These are phyloP conservation scores for Volucella bombylans DNA, from an alignment of 2,888 invertebrate species.

Conservation along the genomic window DNA sequence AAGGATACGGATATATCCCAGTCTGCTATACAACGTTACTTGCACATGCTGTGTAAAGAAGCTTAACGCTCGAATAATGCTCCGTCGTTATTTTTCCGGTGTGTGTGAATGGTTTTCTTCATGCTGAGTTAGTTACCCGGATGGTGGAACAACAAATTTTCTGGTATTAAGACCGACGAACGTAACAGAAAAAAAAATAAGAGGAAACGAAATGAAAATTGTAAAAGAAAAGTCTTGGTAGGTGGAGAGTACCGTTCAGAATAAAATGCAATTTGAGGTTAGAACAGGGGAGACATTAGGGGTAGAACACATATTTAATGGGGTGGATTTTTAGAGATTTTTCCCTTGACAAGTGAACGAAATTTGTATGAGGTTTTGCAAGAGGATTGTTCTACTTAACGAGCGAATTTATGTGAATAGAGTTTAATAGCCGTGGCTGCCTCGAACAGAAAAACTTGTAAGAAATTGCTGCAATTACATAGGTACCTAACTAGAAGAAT, in stretches of 20 bases:
- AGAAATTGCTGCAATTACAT: too few relatives aligned
- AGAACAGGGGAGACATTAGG: neutral
- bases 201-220: conserved; percentile 12
- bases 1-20: neutral
- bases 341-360: too few relatives aligned
- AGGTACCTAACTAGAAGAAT: too few relatives aligned
- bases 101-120: conserved; percentile 54
- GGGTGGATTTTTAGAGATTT: too few relatives aligned
- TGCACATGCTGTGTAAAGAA: conserved; percentile 54
- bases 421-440: too few relatives aligned
- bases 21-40: conserved; percentile 13
- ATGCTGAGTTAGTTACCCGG: conserved; percentile 59
- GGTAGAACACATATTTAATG: neutral
- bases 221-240: conserved; percentile 5
- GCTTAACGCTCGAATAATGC: conserved; percentile 70
- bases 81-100: conserved; percentile 65
- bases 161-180: conserved; percentile 35
- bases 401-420: too few relatives aligned
- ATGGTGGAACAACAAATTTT: conserved; percentile 61
- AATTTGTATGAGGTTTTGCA: too few relatives aligned
- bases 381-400: too few relatives aligned
- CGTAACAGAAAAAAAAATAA: neutral
- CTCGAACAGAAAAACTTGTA: too few relatives aligned
- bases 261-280: conserved; percentile 34
- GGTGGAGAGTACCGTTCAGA: too few relatives aligned